Percentiles rank a stretch among this genome's conserved stretches.
Conservation (phyloP, 2,113 vertebrate species). For the Coturnix japonica region DNA sequence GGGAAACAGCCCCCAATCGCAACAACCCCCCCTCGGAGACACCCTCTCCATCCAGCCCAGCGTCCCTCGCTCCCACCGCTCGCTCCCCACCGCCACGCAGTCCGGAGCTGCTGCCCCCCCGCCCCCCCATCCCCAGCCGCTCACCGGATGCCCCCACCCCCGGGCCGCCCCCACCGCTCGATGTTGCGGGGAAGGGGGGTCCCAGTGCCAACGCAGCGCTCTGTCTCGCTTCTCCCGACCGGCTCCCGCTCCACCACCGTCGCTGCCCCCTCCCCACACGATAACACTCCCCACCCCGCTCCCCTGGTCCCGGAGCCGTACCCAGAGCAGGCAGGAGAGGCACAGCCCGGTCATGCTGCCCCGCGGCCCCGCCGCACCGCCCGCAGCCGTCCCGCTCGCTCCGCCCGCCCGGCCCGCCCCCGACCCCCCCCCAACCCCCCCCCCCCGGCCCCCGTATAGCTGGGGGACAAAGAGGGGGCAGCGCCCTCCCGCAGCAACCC, state of each 20-base stretch:
- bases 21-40: too few species aligned
- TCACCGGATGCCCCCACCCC: not conserved
- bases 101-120: not conserved
- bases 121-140: not conserved
- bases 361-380: not conserved
- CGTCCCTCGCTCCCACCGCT: not conserved
- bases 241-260: not conserved
- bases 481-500: not conserved
- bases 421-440: not conserved
- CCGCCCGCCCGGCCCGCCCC: not conserved
- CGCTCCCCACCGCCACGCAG: not conserved
- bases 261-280: not conserved
- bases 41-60: not conserved
- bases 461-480: not conserved
- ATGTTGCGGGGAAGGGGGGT: too few species aligned
- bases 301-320: not conserved
- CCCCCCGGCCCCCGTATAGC: not conserved
- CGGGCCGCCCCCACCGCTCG: too few species aligned
- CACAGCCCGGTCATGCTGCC: slow-evolving; percentile 43
- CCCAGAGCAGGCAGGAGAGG: slow-evolving; percentile 47
- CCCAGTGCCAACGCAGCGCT: not conserved
- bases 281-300: not conserved
- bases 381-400: not conserved
- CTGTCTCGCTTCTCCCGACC: not conserved
- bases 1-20: not conserved